phyloP scores from a whole-genome alignment of 2,888 invertebrate species.

The Hyposoter didymator region DNA sequence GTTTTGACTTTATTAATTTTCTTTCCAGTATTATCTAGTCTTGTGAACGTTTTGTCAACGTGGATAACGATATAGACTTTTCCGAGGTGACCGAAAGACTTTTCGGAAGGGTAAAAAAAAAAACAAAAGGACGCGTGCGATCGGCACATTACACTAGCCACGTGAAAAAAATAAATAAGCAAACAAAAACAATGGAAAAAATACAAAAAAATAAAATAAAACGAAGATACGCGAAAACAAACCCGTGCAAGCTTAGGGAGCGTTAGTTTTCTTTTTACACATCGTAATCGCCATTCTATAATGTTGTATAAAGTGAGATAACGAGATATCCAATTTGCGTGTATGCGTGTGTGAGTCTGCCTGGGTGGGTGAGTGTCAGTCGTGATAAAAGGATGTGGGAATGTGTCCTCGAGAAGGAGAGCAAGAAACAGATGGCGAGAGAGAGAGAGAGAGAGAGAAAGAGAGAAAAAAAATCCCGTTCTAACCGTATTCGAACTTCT shows the following conservation, averaged over 20 bases:
- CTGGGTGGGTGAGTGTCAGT: constrained; percentile 46
- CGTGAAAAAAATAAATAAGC: constrained; percentile 31
- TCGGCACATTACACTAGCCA: constrained; percentile 46
- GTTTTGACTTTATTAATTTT: constrained; percentile 82
- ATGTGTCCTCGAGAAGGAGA: constrained; percentile 49
- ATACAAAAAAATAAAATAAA: constrained; percentile 24
- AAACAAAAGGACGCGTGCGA: constrained; percentile 49
- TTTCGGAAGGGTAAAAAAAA: constrained; percentile 31
- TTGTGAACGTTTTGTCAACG: constrained; percentile 73
- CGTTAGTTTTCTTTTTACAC: constrained; percentile 66
- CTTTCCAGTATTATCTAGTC: constrained; percentile 84
- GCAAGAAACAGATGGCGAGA: constrained; percentile 37
- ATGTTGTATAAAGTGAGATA: constrained; percentile 56
- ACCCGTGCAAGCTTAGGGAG: constrained; percentile 50
- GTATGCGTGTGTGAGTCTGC: constrained; percentile 49
- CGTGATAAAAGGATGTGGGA: constrained; percentile 39
- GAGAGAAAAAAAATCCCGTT: constrained; percentile 49
- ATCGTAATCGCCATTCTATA: constrained; percentile 70
- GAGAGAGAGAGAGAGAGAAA: constrained; percentile 19
- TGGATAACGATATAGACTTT: constrained; percentile 67
- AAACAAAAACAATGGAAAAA: constrained; percentile 23
- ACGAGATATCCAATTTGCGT: constrained; percentile 52
- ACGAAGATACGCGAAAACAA: constrained; percentile 32
- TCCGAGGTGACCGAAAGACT: constrained; percentile 52
- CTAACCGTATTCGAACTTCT: constrained; percentile 66